Percentiles rank a stretch among this genome's conserved stretches.
Evolutionary conservation across 2,888 invertebrate genomes (phyloP).

Genomic region (Alcis repandata): DNA sequence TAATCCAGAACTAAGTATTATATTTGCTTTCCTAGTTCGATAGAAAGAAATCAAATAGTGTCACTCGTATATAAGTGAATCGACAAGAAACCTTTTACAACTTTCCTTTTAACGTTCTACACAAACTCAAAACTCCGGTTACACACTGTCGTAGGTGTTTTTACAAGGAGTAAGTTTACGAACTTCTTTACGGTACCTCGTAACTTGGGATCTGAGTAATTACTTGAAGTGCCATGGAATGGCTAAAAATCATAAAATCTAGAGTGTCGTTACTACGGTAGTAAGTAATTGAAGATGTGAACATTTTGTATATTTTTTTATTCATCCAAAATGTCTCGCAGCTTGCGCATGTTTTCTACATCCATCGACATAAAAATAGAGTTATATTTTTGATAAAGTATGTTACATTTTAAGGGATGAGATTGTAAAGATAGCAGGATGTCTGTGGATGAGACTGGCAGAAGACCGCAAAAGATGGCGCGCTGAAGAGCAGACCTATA

Average conservation of each 20-base stretch:
- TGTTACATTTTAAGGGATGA: too few species aligned
- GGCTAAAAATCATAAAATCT: conserved; percentile 35
- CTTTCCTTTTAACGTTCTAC: conserved; percentile 3
- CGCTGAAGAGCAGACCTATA: too few species aligned
- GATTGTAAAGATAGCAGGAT: too few species aligned
- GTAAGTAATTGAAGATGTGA: conserved; percentile 3
- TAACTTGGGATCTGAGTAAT: conserved; percentile 43
- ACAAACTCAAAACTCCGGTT: background rate
- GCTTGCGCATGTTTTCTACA: too few species aligned
- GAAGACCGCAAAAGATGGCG: too few species aligned
- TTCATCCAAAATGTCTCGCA: too few species aligned
- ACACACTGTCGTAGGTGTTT: conserved; percentile 27
- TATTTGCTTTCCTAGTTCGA: background rate
- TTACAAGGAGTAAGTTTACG: conserved; percentile 21
- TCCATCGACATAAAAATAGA: too few species aligned
- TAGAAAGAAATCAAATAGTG: conserved; percentile 2
- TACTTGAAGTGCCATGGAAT: conserved; percentile 38
- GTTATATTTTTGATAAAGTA: too few species aligned
- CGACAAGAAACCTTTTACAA: conserved; percentile 7
- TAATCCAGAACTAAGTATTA: too few species aligned
- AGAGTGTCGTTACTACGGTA: background rate
- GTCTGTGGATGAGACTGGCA: too few species aligned
- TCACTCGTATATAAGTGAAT: conserved; percentile 3
- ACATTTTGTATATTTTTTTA: background rate
- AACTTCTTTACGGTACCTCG: conserved; percentile 38